Evolutionary conservation across 2,113 vertebrate genomes (phyloP).

Genomic region (Columba livia): DNA sequence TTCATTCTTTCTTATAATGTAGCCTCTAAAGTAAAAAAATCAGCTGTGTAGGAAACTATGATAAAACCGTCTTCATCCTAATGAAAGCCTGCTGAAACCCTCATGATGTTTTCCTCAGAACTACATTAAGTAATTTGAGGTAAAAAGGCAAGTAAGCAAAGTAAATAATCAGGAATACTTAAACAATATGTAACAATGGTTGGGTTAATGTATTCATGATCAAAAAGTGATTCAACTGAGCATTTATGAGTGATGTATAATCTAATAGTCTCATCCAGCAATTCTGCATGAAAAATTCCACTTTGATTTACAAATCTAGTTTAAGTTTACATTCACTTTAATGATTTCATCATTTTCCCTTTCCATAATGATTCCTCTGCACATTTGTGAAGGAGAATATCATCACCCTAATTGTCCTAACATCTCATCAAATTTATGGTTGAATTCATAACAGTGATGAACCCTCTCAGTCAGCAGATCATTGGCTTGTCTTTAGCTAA

Average conservation of each 20-base stretch:
- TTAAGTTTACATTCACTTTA: not conserved
- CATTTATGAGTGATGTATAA: not conserved
- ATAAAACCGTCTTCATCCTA: not conserved
- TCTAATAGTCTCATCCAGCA: not conserved
- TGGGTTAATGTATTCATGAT: not conserved
- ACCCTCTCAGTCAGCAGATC: not conserved
- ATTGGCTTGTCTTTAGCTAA: not conserved
- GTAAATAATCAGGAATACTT: not conserved
- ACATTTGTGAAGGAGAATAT: not conserved
- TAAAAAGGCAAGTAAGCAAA: not conserved
- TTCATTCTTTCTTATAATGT: not conserved
- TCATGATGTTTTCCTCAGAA: not conserved
- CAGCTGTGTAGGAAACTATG: not conserved
- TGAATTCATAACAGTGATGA: not conserved
- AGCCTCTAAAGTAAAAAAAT: not conserved
- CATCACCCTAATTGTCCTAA: not conserved
- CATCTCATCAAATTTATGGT: not conserved
- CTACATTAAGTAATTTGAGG: not conserved
- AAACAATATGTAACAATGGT: not conserved
- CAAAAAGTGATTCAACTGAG: not conserved
- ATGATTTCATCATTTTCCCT: not conserved
- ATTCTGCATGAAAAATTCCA: not conserved
- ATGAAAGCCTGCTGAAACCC: not conserved
- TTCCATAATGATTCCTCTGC: not conserved
- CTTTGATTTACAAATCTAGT: slow-evolving; percentile 11